phyloP scores from a whole-genome alignment of 1,140 invertebrate genomes.

The Anoplolepis gracilipes region DNA sequence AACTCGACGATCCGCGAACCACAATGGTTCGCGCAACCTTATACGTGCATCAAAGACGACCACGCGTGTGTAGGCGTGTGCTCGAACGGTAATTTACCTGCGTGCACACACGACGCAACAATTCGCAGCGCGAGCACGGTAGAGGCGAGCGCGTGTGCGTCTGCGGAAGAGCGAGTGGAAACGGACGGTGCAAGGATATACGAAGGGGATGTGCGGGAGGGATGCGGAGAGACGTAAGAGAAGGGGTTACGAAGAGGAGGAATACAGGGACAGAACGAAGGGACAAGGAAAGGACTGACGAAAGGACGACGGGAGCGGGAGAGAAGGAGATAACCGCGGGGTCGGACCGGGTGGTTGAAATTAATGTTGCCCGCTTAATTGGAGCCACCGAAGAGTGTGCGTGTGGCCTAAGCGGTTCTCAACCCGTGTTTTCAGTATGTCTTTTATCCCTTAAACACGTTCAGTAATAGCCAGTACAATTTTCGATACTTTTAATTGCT shows the following conservation, averaged over 20 bases:
- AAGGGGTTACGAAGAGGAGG: conserved; percentile 65
- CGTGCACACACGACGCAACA: conserved; percentile 18
- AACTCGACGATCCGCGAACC: conserved; percentile 14
- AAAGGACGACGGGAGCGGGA: conserved; percentile 72
- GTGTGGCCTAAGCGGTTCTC: conserved; percentile 85
- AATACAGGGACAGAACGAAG: conserved; percentile 65
- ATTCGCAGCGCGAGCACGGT: neutral
- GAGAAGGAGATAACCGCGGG: conserved; percentile 81
- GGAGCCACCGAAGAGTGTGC: conserved; percentile 84
- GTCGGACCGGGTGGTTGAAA: conserved; percentile 84
- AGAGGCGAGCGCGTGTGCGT: conserved; percentile 27
- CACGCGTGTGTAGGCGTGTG: conserved; percentile 32
- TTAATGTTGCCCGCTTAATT: conserved; percentile 86
- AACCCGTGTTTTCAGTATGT: conserved; percentile 59
- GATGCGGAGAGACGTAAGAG: conserved; percentile 1
- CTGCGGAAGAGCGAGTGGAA: conserved; percentile 55
- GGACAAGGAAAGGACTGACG: conserved; percentile 63
- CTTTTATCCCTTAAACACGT: neutral
- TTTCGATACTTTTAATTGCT: neutral
- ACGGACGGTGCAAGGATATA: neutral
- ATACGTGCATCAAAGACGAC: conserved; percentile 16
- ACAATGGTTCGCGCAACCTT: neutral
- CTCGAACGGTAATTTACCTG: conserved; percentile 49
- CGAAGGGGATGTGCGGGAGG: neutral
- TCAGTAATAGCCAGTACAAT: neutral